phyloP scores from a whole-genome alignment of 2,797 vertebrate species.

The Novumbra hubbsi region DNA sequence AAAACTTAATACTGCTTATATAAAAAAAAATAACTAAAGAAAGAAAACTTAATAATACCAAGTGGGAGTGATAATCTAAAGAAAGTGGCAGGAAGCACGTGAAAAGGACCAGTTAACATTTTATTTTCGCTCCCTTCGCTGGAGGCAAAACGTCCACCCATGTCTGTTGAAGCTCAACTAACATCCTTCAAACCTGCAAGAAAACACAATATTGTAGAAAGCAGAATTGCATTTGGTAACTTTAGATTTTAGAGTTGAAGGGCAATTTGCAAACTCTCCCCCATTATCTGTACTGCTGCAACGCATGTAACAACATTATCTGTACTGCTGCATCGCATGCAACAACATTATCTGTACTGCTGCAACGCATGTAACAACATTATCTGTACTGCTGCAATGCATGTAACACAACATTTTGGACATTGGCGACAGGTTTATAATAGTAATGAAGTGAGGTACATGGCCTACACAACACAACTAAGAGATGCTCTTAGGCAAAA shows the following conservation, averaged over 20 bases:
- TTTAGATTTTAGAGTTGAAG: background rate
- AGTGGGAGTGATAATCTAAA: constrained; percentile 52
- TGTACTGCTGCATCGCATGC: no score
- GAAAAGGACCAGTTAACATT: constrained; percentile 41
- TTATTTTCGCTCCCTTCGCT: constrained; percentile 17
- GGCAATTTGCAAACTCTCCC: background rate
- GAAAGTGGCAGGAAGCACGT: constrained; percentile 62
- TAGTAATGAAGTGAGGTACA: no score
- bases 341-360: no score
- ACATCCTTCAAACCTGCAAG: constrained; percentile 50
- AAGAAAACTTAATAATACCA: constrained; percentile 43
- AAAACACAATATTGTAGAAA: background rate
- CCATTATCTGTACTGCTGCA: no score
- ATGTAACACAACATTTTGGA: no score
- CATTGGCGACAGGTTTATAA: no score
- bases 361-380: no score
- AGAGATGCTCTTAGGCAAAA: no score
- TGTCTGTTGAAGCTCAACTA: constrained; percentile 43
- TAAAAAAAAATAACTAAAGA: constrained; percentile 51
- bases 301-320: no score
- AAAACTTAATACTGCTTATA: constrained; percentile 67
- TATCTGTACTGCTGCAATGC: no score
- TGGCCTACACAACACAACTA: no score
- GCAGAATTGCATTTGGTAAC: background rate
- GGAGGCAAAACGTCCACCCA: constrained; percentile 20